Evolutionary conservation across 2,113 vertebrate genomes (phyloP), one percentile per base, ranked within the genome.

Genomic region (Nesogale talazaci): DNA sequence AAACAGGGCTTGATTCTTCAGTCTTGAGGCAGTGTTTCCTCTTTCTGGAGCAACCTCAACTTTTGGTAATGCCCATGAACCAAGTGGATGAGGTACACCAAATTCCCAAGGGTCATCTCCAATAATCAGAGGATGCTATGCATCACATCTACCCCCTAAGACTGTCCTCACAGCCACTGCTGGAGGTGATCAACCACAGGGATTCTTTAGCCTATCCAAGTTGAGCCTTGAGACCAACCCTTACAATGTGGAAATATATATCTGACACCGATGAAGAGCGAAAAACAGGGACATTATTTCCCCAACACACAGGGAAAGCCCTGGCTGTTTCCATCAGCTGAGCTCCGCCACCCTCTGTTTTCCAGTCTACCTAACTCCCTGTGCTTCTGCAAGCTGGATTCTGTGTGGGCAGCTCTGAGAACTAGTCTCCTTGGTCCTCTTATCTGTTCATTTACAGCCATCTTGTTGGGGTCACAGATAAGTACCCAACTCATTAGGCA

Each of bases 401-500:
- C 86, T 6, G 12, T 72, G 92, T 72, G 92, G 92, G 94, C 95
- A 85, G 89, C 89, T 89, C 22, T n/a, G 74, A 91, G 90, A 90
- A 95, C 23, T 80, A 65, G 94, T 95, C 96, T 94, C 96, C 9
- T 34, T 6, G 78, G 95, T 52, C 92, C 86, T 82, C 83, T 95
- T 95, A 88, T 87, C 89, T 87, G 83, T 65, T 96, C 96, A 87
- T 92, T 95, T 95, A 91, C 78, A 94, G 89, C 83, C 92, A 83
- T 93, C 92, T 95, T 95, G 94, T 79, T 19, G 11, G 94, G 95
- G 94, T 97, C 96, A 93, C 93, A 96, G 92, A 88, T 90, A 96
- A 96, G 90, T 93, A 93, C 93, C 86, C 94, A 86, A 83, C 94
- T 95, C 95, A 96, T 97, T 96, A 96, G 94, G 92, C 78, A 29